These are phyloP conservation scores for Lepidurus packardi DNA, from an alignment of 1,140 invertebrate species.

Conservation along the genomic window DNA sequence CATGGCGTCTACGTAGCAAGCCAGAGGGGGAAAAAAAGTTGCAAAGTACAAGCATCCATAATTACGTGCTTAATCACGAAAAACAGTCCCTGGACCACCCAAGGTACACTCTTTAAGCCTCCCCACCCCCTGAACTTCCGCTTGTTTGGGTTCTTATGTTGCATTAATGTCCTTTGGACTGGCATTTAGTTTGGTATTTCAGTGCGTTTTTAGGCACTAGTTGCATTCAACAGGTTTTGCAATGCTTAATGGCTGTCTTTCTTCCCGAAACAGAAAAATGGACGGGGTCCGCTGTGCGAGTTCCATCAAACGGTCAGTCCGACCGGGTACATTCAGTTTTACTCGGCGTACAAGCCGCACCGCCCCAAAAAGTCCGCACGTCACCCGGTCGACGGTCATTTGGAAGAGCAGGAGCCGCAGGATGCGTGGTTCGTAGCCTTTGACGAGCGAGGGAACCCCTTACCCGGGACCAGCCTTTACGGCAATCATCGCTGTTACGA, in stretches of 20 bases:
- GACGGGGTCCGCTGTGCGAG: background rate
- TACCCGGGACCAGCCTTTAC: background rate
- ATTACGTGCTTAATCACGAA: conserved; percentile 19
- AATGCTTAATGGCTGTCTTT: background rate
- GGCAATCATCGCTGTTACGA: background rate
- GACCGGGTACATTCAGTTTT: background rate
- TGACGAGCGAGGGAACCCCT: background rate
- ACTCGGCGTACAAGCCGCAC: background rate
- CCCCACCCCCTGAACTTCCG: too few relatives aligned
- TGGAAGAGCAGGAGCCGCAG: background rate
- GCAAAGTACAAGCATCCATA: conserved; percentile 12
- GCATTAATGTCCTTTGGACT: too few relatives aligned
- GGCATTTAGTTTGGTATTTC: too few relatives aligned
- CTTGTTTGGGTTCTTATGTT: too few relatives aligned
- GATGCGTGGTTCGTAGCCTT: conserved; percentile 7
- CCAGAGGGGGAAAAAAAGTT: background rate
- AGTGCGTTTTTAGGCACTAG: background rate
- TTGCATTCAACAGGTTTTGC: background rate
- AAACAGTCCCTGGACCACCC: background rate
- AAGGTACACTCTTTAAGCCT: too few relatives aligned
- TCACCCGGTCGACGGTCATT: background rate
- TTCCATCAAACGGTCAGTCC: background rate
- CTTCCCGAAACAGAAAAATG: background rate
- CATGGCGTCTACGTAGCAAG: background rate
- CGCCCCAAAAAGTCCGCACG: background rate